Conservation (phyloP, 2,113 vertebrate genomes). For the Eurystomus gularis region DNA sequence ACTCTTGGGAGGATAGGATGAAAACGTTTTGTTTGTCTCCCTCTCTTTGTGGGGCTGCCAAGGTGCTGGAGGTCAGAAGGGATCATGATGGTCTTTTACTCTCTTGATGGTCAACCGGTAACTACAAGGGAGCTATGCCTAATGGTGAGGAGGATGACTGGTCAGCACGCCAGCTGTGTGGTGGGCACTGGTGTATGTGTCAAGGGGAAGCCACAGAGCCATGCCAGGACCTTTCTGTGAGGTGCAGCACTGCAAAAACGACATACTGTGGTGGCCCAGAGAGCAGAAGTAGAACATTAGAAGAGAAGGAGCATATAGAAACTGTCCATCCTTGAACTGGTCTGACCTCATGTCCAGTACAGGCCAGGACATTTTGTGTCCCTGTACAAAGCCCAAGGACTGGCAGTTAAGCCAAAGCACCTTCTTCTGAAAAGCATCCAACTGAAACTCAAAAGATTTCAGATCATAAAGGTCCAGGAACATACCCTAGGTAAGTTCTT, state of each 20-base stretch:
- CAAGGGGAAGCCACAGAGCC: background rate
- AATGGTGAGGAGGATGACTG: background rate
- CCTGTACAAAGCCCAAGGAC: background rate
- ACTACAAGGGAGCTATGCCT: background rate
- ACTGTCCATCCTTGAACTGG: background rate
- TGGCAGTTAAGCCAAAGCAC: background rate
- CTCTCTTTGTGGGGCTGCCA: background rate
- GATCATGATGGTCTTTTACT: background rate
- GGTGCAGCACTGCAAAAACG: background rate
- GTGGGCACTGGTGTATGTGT: background rate
- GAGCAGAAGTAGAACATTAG: rapidly evolving
- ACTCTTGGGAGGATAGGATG: background rate
- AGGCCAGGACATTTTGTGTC: background rate
- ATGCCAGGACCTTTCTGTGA: background rate
- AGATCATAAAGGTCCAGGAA: background rate
- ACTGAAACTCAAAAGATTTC: background rate
- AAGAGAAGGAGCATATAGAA: background rate
- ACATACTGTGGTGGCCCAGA: background rate
- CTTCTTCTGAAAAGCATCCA: background rate
- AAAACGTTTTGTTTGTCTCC: background rate
- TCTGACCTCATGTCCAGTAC: background rate
- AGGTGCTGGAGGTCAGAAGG: background rate
- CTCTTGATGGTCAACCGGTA: background rate
- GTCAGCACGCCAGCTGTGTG: background rate
- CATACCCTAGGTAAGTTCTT: background rate